phyloP scores from a whole-genome alignment of 64 coral and sea anemone genomes.

The Dendrophyllia cribrosa region DNA sequence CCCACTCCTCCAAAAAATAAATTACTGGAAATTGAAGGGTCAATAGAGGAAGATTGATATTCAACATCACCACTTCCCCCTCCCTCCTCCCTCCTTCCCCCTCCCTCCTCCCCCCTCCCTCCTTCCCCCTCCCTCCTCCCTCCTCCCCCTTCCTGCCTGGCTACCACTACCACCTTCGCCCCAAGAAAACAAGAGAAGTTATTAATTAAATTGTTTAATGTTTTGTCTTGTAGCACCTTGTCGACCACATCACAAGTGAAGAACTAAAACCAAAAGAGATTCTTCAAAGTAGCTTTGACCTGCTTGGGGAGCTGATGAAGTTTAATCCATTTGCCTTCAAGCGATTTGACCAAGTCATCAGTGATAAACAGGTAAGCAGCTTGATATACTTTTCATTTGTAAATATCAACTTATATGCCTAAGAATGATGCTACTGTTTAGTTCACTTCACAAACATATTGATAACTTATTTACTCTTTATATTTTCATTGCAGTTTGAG shows the following conservation, averaged over 20 bases:
- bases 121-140: too few relatives aligned
- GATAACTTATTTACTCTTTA: background rate
- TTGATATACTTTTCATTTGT: background rate
- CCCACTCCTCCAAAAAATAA: too few relatives aligned
- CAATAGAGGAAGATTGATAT: too few relatives aligned
- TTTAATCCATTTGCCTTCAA: slow-evolving; percentile 96
- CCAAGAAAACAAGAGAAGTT: too few relatives aligned
- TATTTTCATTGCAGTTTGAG: slow-evolving; percentile 82
- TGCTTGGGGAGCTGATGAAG: slow-evolving; percentile 99
- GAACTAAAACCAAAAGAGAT: slow-evolving; percentile 97
- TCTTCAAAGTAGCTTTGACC: slow-evolving; percentile 98
- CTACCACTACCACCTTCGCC: too few relatives aligned
- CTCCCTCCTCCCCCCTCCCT: too few relatives aligned
- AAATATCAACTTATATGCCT: too few relatives aligned
- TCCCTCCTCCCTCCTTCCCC: too few relatives aligned
- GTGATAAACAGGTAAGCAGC: slow-evolving; percentile 81
- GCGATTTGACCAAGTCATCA: slow-evolving; percentile 89
- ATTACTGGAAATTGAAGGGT: too few relatives aligned
- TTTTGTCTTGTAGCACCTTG: slow-evolving; percentile 78
- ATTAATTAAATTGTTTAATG: background rate
- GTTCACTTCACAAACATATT: too few relatives aligned
- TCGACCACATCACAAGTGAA: slow-evolving; percentile 87
- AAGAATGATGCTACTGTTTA: background rate
- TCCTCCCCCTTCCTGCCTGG: too few relatives aligned
- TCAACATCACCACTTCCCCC: too few relatives aligned